Conservation (phyloP, 2,113 vertebrate genomes). For the Micromys minutus region DNA sequence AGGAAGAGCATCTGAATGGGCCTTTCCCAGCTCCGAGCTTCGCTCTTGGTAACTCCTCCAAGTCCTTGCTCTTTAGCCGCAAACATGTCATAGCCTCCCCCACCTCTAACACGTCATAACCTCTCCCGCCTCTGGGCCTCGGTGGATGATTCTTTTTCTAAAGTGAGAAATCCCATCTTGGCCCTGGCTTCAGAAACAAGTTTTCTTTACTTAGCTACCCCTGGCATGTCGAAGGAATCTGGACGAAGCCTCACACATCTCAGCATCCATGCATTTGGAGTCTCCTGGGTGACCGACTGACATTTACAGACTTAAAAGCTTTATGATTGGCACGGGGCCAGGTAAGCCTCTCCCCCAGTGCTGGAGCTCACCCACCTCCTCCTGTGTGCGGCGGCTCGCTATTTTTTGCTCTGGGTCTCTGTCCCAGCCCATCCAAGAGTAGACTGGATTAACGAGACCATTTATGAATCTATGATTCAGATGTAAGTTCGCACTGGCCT, state of each 20-base stretch:
- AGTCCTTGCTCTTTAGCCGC: not conserved
- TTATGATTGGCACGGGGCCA: not conserved
- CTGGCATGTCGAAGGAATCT: not conserved
- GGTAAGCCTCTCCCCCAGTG: not conserved
- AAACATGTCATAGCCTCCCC: too few relatives aligned
- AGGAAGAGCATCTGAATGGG: not conserved
- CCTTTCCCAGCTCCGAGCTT: not conserved
- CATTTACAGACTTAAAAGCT: not conserved
- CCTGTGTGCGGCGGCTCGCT: not conserved
- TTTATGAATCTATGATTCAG: constrained; percentile 20
- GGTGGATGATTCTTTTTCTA: not conserved
- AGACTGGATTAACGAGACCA: constrained; percentile 6
- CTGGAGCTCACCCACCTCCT: not conserved
- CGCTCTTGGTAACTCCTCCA: not conserved
- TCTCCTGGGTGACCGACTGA: not conserved
- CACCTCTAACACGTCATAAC: too few relatives aligned
- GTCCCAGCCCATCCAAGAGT: not conserved
- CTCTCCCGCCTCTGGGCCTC: not conserved
- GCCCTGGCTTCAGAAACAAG: not conserved
- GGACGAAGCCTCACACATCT: not conserved
- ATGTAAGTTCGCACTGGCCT: not conserved
- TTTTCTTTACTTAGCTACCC: not conserved
- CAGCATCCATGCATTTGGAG: not conserved
- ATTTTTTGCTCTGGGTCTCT: not conserved
- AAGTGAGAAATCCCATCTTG: not conserved